Base-by-base conservation (phyloP, 1,140 invertebrate species). In the Drosophila malerkotliana region DNA sequence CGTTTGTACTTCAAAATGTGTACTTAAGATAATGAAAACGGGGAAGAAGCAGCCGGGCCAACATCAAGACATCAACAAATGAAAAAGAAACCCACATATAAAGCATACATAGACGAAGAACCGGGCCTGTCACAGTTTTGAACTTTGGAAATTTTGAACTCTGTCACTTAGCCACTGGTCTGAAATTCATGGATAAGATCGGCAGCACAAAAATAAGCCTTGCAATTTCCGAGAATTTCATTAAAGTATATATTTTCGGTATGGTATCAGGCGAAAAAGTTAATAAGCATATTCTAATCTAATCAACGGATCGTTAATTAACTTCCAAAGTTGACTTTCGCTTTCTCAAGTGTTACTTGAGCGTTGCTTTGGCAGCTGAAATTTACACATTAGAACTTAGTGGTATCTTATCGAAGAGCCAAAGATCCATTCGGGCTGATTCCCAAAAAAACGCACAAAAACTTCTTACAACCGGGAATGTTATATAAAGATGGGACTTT, bases 1-100 rank as follows among this genome's bases (percentile, higher is more conserved):
- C 83, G 83, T 88, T 88, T 88, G 83, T 88, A 89, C 83, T 83
- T 88, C 84, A 83, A 87, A 88, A 79, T 88, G 83, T 88, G 79
- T 88, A 89, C 84, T 89, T 89, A 83, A 89, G 83, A 88, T 88
- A 88, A 84, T 83, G 79, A 79, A 89, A 89, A 41, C 48, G 67
- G 62, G 68, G 49, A 61, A 71, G 79, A 76, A 83, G 71, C 51
- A 68, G 79, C 44, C 45, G 18, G 51, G 52, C 21, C 30, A 26
- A 69, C 64, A 59, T 34, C 12, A 56, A 41, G 41, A 44, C 41
- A 44, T 44, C 41, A 44, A 44, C n/a, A 44, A 18, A 44, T 18
- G 41, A 44, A 44, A 44, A 8, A 12, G 1, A 37, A 44, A 44
- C 5, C 14, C 0, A 44, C 41, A 37, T 6, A 45, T 15, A 7